Evolutionary conservation across 2,113 vertebrate genomes (phyloP).

Genomic region (Malurus alboscapulatus): DNA sequence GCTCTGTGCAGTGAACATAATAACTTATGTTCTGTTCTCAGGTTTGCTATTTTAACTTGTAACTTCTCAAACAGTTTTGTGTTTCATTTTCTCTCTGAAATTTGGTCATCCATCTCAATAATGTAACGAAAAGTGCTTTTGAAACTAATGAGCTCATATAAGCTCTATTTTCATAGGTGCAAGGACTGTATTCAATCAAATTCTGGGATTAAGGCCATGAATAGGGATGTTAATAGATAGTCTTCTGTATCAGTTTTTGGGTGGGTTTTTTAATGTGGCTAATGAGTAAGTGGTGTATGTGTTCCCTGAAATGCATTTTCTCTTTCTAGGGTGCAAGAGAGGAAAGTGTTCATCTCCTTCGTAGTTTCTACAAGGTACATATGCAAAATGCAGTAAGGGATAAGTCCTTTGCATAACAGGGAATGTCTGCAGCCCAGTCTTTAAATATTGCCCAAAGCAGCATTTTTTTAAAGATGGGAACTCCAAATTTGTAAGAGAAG

Average conservation of each 20-base stretch:
- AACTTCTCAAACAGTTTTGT: neutral
- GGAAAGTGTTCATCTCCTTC: constrained; percentile 91
- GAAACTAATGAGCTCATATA: neutral
- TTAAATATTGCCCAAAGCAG: neutral
- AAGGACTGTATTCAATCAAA: neutral
- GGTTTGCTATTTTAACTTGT: neutral
- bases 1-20: neutral
- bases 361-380: constrained; percentile 91
- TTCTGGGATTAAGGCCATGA: neutral
- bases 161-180: neutral
- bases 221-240: neutral
- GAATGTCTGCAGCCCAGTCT: neutral
- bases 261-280: neutral
- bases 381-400: neutral
- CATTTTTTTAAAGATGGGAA: neutral
- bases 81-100: neutral
- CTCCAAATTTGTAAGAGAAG: neutral
- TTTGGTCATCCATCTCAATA: neutral
- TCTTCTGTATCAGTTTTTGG: neutral
- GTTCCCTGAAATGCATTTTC: neutral
- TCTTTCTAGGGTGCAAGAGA: constrained; percentile 88
- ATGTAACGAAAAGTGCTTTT: neutral
- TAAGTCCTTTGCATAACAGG: neutral
- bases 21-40: neutral
- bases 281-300: neutral